phyloP scores from a whole-genome alignment of 2,113 vertebrate species.

The Vidua macroura region DNA sequence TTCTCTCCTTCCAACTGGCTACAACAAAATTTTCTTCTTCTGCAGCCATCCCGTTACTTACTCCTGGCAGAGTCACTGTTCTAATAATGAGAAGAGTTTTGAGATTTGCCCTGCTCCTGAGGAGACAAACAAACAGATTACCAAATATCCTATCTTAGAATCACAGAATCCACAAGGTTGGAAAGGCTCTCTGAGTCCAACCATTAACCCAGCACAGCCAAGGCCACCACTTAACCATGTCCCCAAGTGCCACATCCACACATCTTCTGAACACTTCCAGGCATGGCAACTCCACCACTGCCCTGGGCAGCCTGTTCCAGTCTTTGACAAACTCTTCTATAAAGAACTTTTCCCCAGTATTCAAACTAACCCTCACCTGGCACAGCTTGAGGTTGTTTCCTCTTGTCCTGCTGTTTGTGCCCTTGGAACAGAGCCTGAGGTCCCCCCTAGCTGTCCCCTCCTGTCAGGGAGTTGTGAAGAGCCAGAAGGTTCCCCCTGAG shows the following conservation, averaged over 20 bases:
- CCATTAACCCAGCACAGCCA: neutral
- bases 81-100: neutral
- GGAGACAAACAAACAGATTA: neutral
- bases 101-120: neutral
- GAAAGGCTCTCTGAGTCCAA: neutral
- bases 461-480: neutral
- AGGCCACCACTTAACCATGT: neutral
- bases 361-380: neutral
- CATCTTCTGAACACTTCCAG: neutral
- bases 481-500: neutral
- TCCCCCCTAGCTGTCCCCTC: accelerated
- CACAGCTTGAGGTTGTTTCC: neutral
- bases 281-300: neutral
- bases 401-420: neutral
- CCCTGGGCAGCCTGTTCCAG: neutral
- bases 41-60: neutral
- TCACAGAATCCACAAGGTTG: neutral
- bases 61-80: neutral
- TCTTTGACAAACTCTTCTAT: neutral
- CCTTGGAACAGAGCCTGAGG: neutral
- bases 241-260: neutral
- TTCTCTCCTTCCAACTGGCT: neutral
- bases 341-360: neutral
- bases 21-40: neutral
- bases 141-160: neutral